phyloP scores from a whole-genome alignment of 2,797 vertebrate genomes.

The Typhlichthys subterraneus region DNA sequence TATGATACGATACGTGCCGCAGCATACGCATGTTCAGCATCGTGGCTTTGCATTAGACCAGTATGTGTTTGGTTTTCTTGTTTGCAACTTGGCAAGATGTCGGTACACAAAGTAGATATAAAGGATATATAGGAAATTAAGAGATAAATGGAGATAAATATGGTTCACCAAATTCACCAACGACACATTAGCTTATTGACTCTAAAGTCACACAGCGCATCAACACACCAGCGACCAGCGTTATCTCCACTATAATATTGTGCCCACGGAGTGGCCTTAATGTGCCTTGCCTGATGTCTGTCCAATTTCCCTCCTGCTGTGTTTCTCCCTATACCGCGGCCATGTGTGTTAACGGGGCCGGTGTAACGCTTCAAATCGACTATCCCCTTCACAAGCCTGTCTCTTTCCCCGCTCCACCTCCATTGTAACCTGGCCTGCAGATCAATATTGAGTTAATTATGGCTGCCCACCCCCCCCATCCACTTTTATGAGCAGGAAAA shows the following conservation, averaged over 20 bases:
- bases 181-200: too few relatives aligned
- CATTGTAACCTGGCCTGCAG: slow-evolving; percentile 57
- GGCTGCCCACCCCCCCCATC: slow-evolving; percentile 54
- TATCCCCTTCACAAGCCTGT: slow-evolving; percentile 53
- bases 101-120: too few relatives aligned
- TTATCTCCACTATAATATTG: slow-evolving; percentile 10
- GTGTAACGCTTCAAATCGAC: slow-evolving; percentile 48
- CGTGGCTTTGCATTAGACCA: too few relatives aligned
- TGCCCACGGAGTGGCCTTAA: slow-evolving; percentile 24
- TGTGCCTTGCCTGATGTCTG: slow-evolving; percentile 23
- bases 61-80: too few relatives aligned
- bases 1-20: too few relatives aligned
- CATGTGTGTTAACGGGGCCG: slow-evolving; percentile 65
- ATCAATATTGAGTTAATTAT: slow-evolving; percentile 74
- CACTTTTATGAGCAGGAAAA: slow-evolving; percentile 40
- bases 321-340: slow-evolving; percentile 11
- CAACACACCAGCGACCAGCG: too few relatives aligned
- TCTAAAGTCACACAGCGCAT: too few relatives aligned
- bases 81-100: too few relatives aligned
- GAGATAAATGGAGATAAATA: too few relatives aligned
- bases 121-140: too few relatives aligned
- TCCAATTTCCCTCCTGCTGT: slow-evolving; percentile 12
- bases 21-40: too few relatives aligned
- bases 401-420: slow-evolving; percentile 45
- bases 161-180: too few relatives aligned